Conservation (phyloP, 2,797 vertebrate genomes). For the Ptychobarbus kaznakovi region DNA sequence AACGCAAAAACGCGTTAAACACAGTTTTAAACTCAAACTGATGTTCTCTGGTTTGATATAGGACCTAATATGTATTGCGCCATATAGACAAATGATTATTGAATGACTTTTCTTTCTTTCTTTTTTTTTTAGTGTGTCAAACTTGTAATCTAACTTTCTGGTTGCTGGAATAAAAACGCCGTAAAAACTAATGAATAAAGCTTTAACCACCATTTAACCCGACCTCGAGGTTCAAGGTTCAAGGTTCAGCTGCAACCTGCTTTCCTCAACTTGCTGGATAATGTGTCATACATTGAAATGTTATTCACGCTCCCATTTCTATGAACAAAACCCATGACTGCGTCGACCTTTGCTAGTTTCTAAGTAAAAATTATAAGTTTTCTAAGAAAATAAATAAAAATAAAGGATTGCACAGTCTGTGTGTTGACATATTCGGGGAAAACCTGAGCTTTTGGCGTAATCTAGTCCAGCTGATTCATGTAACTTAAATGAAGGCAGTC, state of each 20-base stretch:
- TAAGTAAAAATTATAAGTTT: too few relatives aligned
- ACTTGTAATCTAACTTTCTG: background rate
- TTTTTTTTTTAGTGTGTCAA: too few relatives aligned
- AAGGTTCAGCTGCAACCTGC: background rate
- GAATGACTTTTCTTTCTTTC: fast-evolving
- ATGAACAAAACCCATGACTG: too few relatives aligned
- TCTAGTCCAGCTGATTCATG: background rate
- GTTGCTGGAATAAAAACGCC: too few relatives aligned
- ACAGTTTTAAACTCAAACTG: too few relatives aligned
- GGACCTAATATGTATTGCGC: too few relatives aligned
- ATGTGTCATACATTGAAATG: background rate
- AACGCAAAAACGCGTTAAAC: too few relatives aligned
- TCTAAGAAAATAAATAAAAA: too few relatives aligned
- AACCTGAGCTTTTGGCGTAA: background rate
- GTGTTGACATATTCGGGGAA: background rate
- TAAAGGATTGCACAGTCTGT: background rate
- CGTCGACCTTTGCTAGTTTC: too few relatives aligned
- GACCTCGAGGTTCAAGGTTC: too few relatives aligned
- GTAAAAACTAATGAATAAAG: background rate
- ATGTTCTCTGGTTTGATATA: background rate
- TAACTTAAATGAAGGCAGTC: background rate
- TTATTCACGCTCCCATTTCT: too few relatives aligned
- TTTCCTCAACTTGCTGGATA: background rate
- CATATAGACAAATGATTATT: too few relatives aligned
- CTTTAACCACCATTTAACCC: background rate